Conservation (phyloP, 2,113 vertebrate species). For the Merops nubicus region DNA sequence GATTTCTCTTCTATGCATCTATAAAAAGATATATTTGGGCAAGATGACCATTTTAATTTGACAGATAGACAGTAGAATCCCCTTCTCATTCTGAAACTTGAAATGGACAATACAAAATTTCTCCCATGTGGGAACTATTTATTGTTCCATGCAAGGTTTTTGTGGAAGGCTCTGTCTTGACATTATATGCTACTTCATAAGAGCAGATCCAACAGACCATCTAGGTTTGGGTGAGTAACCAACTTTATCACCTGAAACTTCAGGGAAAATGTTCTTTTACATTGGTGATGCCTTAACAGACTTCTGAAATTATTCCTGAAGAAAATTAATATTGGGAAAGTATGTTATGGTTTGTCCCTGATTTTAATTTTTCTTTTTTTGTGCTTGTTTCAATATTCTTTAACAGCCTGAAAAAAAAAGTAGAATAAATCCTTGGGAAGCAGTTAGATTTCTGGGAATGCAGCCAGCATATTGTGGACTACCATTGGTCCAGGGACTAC, state of each 20-base stretch:
- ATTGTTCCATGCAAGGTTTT: not conserved
- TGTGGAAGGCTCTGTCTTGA: not conserved
- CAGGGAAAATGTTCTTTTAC: not conserved
- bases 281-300: not conserved
- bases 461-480: not conserved
- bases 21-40: not conserved
- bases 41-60: not conserved
- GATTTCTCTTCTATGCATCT: not conserved
- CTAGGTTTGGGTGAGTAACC: not conserved
- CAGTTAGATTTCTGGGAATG: not conserved
- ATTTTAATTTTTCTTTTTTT: not conserved
- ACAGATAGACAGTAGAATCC: not conserved
- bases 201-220: not conserved
- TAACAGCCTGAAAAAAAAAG: not conserved
- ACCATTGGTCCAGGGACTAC: not conserved
- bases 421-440: not conserved
- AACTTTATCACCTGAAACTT: not conserved
- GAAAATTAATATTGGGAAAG: not conserved
- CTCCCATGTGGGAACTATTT: not conserved
- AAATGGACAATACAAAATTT: not conserved
- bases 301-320: not conserved
- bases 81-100: not conserved
- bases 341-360: accelerated
- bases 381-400: not conserved
- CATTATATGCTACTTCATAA: not conserved